Evolutionary conservation across 1,140 invertebrate species (phyloP), one percentile per base, ranked within the genome.

Genomic region (Scaptomyza graminum): DNA sequence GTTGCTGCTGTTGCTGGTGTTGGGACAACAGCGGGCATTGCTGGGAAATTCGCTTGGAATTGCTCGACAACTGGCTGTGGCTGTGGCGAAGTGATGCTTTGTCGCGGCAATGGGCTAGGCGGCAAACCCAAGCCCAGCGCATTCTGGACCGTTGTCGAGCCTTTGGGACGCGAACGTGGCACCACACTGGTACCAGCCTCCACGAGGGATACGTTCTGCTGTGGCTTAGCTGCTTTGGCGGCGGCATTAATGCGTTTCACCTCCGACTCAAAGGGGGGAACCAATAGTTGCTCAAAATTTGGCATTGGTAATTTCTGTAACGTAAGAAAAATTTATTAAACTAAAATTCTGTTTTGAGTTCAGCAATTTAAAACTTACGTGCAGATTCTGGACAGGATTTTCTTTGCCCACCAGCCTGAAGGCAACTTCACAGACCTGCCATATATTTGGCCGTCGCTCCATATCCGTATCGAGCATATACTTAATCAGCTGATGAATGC

Each of bases 381-480:
- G 94, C 91, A 97, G 93, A 93, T 97, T 97, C 91, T 95, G 94
- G 60, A 97, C 95, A 46, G 96, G 96, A 92, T 95, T 96, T 57
- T 96, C 94, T 91, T 95, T 95, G 52, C 95, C 95, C 52, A 93
- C 84, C 61, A 98, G 90, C 74, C 94, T 93, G 92, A 97, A 97
- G 46, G 96, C 95, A 74, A 97, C 93, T 81, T 93, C 94, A 66
- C 96, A 95, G 55, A 97, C 96, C 94, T 98, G 97, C 92, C 94
- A 98, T 85, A 98, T 97, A 92, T 98, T 97, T 11, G 97, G 97
- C 85, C 97, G 93, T 63, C 95, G 93, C 68, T 96, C 96, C 46
- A 95, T 94, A 92, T 98, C 96, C 37, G 95, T 94, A 90, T 97
- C 96, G 60, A 98, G 92, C 95, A 98, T 97, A 84, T 95, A 98